Evolutionary conservation across 2,797 vertebrate genomes (phyloP).

Genomic region (Cossypha heuglini): DNA sequence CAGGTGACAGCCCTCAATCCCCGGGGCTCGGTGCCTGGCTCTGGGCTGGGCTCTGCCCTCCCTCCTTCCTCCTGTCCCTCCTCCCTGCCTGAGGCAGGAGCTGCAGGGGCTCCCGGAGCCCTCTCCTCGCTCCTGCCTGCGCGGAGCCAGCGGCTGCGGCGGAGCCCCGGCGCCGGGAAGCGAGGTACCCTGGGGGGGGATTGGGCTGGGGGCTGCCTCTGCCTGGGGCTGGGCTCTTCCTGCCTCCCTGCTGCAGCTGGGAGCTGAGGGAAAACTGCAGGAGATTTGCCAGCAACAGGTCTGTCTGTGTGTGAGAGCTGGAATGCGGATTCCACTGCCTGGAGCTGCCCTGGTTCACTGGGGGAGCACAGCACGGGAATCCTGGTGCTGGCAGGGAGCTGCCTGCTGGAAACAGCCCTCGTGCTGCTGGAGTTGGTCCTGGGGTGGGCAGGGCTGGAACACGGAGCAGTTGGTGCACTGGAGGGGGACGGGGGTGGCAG

Average conservation of each 20-base stretch:
- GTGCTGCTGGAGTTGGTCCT: fast-evolving
- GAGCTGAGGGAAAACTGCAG: neutral
- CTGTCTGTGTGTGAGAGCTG: too few relatives aligned
- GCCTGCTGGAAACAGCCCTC: fast-evolving
- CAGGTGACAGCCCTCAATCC: neutral
- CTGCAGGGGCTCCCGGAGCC: neutral
- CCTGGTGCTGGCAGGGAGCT: neutral
- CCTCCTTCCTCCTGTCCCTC: neutral
- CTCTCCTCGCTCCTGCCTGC: neutral
- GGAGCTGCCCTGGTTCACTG: fast-evolving
- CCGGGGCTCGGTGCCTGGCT: neutral
- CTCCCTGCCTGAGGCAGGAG: neutral
- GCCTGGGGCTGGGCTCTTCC: neutral
- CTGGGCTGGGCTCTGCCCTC: neutral
- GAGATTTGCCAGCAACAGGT: neutral
- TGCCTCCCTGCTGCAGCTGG: neutral
- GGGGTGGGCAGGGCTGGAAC: neutral
- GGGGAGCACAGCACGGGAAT: neutral
- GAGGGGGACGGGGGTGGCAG: fast-evolving
- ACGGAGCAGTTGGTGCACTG: fast-evolving
- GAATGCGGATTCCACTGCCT: neutral
- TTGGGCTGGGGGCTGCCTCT: neutral
- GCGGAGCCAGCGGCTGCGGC: neutral
- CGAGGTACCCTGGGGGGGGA: neutral
- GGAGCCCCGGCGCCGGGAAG: neutral